Evolutionary conservation across 2,797 vertebrate genomes (phyloP).

Genomic region (Distichodus sexfasciatus): DNA sequence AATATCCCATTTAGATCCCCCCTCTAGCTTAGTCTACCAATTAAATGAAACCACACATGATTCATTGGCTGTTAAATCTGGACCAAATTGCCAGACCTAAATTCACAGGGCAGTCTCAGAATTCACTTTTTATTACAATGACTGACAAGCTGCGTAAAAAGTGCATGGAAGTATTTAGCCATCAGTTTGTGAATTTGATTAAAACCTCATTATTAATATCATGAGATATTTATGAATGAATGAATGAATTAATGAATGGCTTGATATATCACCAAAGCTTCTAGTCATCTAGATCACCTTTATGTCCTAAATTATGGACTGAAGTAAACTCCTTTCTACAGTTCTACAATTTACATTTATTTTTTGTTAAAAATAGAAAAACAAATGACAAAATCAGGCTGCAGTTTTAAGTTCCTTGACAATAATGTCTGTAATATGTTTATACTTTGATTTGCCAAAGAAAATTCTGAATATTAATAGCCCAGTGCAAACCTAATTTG

Average conservation of each 20-base stretch:
- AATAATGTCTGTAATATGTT: no score
- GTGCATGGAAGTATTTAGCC: slow-evolving; percentile 10
- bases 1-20: slow-evolving; percentile 6
- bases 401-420: no score
- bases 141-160: slow-evolving; percentile 4
- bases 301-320: no score
- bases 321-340: no score
- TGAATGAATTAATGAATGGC: no score
- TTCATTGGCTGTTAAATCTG: slow-evolving; percentile 27
- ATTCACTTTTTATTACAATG: background rate
- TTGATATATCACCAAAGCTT: no score
- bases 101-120: slow-evolving; percentile 15
- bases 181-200: slow-evolving; percentile 17
- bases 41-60: slow-evolving; percentile 27
- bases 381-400: no score
- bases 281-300: no score
- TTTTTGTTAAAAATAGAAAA: background rate
- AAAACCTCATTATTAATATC: slow-evolving; percentile 15
- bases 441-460: background rate
- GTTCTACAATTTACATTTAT: no score
- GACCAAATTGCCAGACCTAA: slow-evolving; percentile 13
- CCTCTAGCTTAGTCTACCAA: slow-evolving; percentile 17
- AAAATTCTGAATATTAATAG: background rate
- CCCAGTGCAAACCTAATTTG: background rate
- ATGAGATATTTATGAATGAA: no score